Percentiles rank a stretch among this genome's conserved stretches.
Conservation (phyloP, 2,113 vertebrate genomes). For the Pseudopipra pipra region DNA sequence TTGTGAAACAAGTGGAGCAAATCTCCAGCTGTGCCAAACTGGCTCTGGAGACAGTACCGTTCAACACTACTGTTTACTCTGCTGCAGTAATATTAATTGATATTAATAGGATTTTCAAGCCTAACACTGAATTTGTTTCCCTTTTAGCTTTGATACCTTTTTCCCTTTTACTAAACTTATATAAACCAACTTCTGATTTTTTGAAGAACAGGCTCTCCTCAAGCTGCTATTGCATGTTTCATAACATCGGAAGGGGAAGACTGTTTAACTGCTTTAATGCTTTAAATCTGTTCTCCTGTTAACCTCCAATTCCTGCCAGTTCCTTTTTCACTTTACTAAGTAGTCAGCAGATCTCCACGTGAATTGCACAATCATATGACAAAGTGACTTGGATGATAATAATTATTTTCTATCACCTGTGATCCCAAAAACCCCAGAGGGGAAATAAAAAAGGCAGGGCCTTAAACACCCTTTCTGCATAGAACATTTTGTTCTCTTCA, state of each 20-base stretch:
- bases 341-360: neutral
- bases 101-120: neutral
- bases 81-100: neutral
- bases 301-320: neutral
- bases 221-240: neutral
- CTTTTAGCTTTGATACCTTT: neutral
- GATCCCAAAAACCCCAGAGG: neutral
- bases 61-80: neutral
- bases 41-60: neutral
- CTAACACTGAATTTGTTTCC: neutral
- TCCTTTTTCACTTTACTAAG: slow-evolving; percentile 4
- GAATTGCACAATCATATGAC: neutral
- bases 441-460: neutral
- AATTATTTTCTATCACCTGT: neutral
- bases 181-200: neutral
- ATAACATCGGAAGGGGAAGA: neutral
- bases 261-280: neutral
- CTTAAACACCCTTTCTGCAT: neutral
- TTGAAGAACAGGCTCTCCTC: neutral
- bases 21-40: neutral
- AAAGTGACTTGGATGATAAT: neutral
- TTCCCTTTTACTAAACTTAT: neutral
- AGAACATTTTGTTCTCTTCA: neutral
- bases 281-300: neutral
- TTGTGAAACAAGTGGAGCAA: neutral